Percentiles rank a stretch among this genome's conserved stretches.
Evolutionary conservation across 2,888 invertebrate species (phyloP).

Genomic region (Hydroisotoma schaefferi): DNA sequence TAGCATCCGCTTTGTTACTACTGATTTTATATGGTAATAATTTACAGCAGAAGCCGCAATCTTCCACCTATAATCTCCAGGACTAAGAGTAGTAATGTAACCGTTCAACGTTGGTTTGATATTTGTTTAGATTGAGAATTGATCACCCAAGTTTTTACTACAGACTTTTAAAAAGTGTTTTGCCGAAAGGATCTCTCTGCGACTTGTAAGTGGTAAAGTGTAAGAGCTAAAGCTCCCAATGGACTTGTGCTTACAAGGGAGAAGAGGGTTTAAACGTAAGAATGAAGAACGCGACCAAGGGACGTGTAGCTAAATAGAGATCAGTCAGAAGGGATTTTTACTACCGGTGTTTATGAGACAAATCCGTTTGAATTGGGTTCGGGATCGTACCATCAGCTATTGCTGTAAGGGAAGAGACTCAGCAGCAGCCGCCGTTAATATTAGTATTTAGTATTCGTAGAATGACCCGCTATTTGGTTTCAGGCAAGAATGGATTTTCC

Average conservation of each 20-base stretch:
- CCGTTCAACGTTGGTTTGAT: neutral
- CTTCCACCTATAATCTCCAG: too few relatives aligned
- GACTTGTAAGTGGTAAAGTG: neutral
- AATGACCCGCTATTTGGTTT: constrained; percentile 14
- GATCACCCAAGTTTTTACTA: constrained; percentile 6
- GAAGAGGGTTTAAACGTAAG: too few relatives aligned
- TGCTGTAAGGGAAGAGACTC: too few relatives aligned
- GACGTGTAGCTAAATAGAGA: neutral
- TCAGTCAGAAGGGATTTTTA: constrained; percentile 3
- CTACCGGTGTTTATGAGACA: constrained; percentile 11
- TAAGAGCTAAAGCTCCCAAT: neutral
- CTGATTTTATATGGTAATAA: neutral
- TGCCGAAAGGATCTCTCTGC: neutral
- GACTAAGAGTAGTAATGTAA: too few relatives aligned
- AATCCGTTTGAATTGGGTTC: constrained; percentile 9
- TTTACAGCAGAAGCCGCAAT: too few relatives aligned
- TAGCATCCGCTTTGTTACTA: neutral
- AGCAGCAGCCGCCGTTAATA: neutral
- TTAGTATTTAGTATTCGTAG: neutral
- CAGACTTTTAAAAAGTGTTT: neutral
- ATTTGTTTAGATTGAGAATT: constrained; percentile 9
- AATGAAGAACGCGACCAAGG: neutral
- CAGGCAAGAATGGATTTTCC: constrained; percentile 6
- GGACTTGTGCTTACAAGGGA: too few relatives aligned
- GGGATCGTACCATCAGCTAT: too few relatives aligned